A percentile compares a stretch with the other conserved stretches of the same genome.
Conservation (phyloP, 2,113 vertebrate species). For the Dermatemys mawii region DNA sequence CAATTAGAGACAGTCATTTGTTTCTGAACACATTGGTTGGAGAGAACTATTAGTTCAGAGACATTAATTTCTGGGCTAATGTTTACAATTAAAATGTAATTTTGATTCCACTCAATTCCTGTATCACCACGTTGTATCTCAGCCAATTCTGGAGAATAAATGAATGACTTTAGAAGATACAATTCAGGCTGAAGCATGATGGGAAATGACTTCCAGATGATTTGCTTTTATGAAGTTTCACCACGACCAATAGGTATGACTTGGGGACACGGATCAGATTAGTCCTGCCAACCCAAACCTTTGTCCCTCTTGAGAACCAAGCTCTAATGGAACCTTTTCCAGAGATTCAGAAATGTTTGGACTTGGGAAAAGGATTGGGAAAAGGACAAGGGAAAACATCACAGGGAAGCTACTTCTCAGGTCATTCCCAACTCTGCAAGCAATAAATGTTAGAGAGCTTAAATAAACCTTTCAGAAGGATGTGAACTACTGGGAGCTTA, state of each 20-base stretch:
- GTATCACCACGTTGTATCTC: neutral
- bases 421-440: neutral
- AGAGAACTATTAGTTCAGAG: constrained; percentile 68
- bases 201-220: fast-evolving
- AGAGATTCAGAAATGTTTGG: neutral
- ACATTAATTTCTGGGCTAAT: constrained; percentile 75
- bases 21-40: constrained; percentile 33
- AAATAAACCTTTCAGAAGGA: neutral
- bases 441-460: neutral
- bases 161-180: fast-evolving
- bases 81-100: constrained; percentile 69
- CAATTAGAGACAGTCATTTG: constrained; percentile 52
- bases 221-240: fast-evolving
- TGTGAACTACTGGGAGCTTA: neutral
- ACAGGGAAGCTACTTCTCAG: no score
- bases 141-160: neutral
- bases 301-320: neutral
- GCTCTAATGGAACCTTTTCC: neutral
- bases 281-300: neutral
- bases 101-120: constrained; percentile 49
- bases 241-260: neutral
- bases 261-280: neutral
- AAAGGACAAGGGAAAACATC: neutral
- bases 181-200: fast-evolving
- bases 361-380: no score